Conservation (phyloP, 1,140 invertebrate genomes). For the Sitophilus oryzae region DNA sequence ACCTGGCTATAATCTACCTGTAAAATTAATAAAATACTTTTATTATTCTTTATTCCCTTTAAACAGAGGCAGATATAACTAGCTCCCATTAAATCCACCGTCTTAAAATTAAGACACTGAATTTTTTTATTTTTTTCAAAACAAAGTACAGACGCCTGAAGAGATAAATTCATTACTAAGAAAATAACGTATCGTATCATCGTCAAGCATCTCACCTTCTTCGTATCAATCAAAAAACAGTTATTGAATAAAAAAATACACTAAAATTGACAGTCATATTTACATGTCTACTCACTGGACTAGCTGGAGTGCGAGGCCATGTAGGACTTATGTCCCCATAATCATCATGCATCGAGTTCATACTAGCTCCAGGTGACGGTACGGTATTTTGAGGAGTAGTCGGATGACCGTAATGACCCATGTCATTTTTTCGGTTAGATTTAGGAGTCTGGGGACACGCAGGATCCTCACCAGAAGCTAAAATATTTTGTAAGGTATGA, state of each 20-base stretch:
- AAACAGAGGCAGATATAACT: too few relatives aligned
- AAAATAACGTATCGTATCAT: too few relatives aligned
- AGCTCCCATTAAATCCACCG: too few relatives aligned
- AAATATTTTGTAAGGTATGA: too few relatives aligned
- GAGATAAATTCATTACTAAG: too few relatives aligned
- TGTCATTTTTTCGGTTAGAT: conserved; percentile 63
- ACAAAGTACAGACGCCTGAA: too few relatives aligned
- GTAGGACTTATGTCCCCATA: conserved; percentile 82
- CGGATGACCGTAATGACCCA: conserved; percentile 60
- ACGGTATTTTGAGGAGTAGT: conserved; percentile 66
- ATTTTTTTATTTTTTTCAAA: too few relatives aligned
- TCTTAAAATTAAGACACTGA: too few relatives aligned
- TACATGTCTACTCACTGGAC: conserved; percentile 57
- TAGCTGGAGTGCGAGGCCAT: conserved; percentile 82
- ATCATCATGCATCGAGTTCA: conserved; percentile 82
- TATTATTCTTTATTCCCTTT: too few relatives aligned
- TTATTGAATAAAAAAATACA: conserved; percentile 11
- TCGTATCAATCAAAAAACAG: background rate
- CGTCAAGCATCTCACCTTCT: background rate
- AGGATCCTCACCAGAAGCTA: conserved; percentile 80
- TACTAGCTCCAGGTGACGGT: conserved; percentile 74
- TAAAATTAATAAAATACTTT: too few relatives aligned
- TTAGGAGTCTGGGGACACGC: conserved; percentile 65
- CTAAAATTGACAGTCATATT: conserved; percentile 3
- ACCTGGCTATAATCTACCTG: too few relatives aligned